Base-by-base conservation (phyloP, 2,113 vertebrate genomes). In the Vicugna pacos region DNA sequence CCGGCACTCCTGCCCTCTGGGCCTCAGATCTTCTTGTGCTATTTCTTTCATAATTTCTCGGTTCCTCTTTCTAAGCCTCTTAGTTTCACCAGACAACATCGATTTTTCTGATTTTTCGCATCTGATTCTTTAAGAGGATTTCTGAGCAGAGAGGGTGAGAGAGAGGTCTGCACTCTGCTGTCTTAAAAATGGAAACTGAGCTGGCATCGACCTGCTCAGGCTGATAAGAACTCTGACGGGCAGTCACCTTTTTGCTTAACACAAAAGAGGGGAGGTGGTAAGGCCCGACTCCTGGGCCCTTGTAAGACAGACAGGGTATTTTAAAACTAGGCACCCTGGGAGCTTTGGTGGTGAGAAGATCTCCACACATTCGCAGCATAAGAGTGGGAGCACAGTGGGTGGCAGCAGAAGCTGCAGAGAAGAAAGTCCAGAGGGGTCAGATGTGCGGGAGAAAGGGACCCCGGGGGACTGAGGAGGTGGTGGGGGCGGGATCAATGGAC, bases 101-200 rank as follows among this genome's bases (percentile, higher is more conserved):
- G 16, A 1, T 20, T 15, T 54, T 92, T 72, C 75, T 54, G 30
- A 52, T 17, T 24, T 24, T 32, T 77, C 38, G 35, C 12, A 6
- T 76, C 54, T 58, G 35, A 35, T 50, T 64, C 81, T 76, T 91
- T 24, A 32, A 38, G 19, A 89, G 56, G 76, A 75, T 38, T 83
- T 58, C 70, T 75, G 80, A 38, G 50, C 73, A 67, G 52, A 19
- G 70, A 50, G 1, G 10, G 30, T 22, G 52, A 32, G 60, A 82
- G 28, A 75, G 24, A 64, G 48, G 42, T 12, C 2, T 35, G 12
- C 1, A 1, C 48, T 8, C 87, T 17, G 2, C 13, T 26, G 1
- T 11, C 30, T 76, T 17, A 32, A 26, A 46, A 62, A n/a, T 5
- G 26, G 35, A 80, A 87, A 73, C 56, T 2, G 82, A 48, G 69